Conservation (phyloP, 2,113 vertebrate species). For the Sphaerodactylus townsendi region DNA sequence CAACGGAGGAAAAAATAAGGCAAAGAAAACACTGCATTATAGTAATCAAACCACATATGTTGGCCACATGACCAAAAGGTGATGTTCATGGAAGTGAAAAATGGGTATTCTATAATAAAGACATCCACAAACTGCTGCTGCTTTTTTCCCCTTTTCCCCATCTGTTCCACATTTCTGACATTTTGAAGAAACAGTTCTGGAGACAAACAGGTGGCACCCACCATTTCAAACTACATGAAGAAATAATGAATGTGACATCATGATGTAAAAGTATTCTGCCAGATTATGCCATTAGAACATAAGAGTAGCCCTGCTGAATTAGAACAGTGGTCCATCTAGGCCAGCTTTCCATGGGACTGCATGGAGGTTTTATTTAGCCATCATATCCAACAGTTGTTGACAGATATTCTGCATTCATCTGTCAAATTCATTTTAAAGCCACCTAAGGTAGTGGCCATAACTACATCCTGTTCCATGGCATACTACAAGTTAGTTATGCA, state of each 20-base stretch:
- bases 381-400: no score
- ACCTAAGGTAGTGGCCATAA: no score
- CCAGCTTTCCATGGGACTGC: no score
- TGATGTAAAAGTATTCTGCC: background rate
- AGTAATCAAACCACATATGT: slow-evolving; percentile 38
- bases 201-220: slow-evolving; percentile 26
- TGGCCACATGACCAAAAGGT: slow-evolving; percentile 52
- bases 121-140: background rate
- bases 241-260: background rate
- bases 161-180: slow-evolving; percentile 48
- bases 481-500: no score
- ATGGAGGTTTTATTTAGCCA: no score
- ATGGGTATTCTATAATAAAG: slow-evolving; percentile 50
- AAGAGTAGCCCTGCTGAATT: no score
- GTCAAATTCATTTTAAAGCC: no score
- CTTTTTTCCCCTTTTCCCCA: slow-evolving; percentile 27
- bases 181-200: slow-evolving; percentile 40
- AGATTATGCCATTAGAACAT: background rate
- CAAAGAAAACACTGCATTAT: slow-evolving; percentile 1
- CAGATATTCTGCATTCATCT: no score
- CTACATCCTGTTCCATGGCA: no score
- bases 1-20: background rate
- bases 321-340: no score
- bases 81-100: slow-evolving; percentile 17
- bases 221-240: slow-evolving; percentile 1